Percentiles rank a stretch among this genome's conserved stretches.
These are phyloP conservation scores for Trachelus troglodyta DNA, from an alignment of 2,888 invertebrate species.

Conservation along the genomic window DNA sequence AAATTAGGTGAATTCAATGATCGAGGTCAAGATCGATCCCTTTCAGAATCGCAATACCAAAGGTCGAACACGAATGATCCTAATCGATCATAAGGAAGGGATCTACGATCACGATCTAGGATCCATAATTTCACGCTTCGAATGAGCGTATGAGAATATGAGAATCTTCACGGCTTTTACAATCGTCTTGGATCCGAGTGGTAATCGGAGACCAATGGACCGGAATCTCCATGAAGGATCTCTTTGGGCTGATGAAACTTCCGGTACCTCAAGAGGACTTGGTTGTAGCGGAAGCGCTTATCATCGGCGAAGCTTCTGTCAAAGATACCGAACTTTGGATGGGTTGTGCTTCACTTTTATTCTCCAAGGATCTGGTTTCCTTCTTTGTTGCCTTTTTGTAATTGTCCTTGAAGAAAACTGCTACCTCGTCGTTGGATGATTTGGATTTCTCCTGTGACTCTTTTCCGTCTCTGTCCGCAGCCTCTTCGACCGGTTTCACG, in stretches of 20 bases:
- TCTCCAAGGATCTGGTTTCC: slow-evolving; percentile 41
- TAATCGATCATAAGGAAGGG: not conserved
- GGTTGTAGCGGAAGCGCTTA: not conserved
- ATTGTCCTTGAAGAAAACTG: slow-evolving; percentile 53
- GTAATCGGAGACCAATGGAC: not conserved
- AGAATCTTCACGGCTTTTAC: not conserved
- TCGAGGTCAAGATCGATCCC: not conserved
- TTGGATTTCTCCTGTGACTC: slow-evolving; percentile 19
- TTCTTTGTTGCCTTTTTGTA: slow-evolving; percentile 42
- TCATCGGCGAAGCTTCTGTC: not conserved
- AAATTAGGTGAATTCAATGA: not conserved
- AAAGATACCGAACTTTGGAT: not conserved
- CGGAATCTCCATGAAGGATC: not conserved
- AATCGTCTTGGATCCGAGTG: not conserved
- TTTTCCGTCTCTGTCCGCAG: slow-evolving; percentile 19
- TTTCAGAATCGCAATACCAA: not conserved
- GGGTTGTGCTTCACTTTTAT: slow-evolving; percentile 24
- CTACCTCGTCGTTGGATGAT: slow-evolving; percentile 44
- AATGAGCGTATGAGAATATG: not conserved
- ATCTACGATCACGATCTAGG: not conserved
- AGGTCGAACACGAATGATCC: not conserved
- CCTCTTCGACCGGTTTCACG: slow-evolving; percentile 7
- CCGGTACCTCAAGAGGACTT: not conserved
- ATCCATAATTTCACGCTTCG: not conserved
- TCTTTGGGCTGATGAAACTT: not conserved